phyloP scores from a whole-genome alignment of 2,797 vertebrate genomes.

The Carapus acus region DNA sequence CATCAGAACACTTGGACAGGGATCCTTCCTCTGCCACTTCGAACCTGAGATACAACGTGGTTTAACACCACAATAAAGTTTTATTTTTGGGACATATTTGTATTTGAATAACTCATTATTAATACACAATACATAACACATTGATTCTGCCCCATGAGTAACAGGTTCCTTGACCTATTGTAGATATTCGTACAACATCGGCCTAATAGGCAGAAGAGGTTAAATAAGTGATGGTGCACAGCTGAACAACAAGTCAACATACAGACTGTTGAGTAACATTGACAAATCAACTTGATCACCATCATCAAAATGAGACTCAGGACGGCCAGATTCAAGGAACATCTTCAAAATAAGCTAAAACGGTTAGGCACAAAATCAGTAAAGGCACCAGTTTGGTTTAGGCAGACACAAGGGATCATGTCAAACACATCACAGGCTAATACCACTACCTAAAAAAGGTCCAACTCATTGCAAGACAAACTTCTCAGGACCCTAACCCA shows the following conservation, averaged over 20 bases:
- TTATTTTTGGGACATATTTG: constrained; percentile 25
- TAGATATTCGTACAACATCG: constrained; percentile 11
- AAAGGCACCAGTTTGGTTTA: constrained; percentile 43
- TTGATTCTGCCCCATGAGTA: constrained; percentile 11
- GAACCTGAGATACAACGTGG: neutral
- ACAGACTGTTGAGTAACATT: neutral
- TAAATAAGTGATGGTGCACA: constrained; percentile 9
- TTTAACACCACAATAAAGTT: constrained; percentile 53
- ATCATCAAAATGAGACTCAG: constrained; percentile 2
- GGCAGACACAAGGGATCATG: neutral
- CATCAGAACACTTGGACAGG: neutral
- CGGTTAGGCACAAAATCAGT: constrained; percentile 27
- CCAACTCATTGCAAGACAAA: constrained; percentile 8
- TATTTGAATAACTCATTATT: constrained; percentile 16
- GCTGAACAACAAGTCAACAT: constrained; percentile 21
- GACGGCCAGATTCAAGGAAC: constrained; percentile 3
- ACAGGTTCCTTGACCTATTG: constrained; percentile 21
- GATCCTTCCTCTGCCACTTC: no score
- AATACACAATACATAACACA: constrained; percentile 33
- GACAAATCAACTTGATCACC: neutral
- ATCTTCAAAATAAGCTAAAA: neutral
- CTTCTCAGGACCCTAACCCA: constrained; percentile 9
- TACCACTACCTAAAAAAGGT: neutral
- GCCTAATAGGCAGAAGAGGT: constrained; percentile 27
- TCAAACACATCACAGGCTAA: neutral